Conservation (phyloP, 2,113 vertebrate genomes). For the Ciconia maguari region DNA sequence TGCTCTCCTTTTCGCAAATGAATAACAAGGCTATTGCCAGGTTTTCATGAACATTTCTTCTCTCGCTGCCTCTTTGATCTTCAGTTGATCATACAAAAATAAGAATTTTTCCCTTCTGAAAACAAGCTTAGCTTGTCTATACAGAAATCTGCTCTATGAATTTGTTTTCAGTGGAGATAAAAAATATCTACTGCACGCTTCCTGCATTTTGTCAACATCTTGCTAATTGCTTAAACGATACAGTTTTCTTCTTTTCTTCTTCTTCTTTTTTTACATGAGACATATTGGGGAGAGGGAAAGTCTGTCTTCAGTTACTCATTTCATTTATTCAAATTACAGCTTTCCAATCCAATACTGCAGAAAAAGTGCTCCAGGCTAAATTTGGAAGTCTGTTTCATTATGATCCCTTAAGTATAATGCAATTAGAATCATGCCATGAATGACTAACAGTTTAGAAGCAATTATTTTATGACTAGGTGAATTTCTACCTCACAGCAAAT, state of each 20-base stretch:
- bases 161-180: conserved; percentile 20
- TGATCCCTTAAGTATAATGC: conserved; percentile 29
- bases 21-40: background rate
- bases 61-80: background rate
- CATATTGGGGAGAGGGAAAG: background rate
- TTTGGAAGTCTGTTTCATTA: conserved; percentile 50
- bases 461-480: conserved; percentile 45
- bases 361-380: conserved; percentile 47
- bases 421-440: conserved; percentile 46
- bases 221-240: conserved; percentile 39
- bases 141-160: background rate
- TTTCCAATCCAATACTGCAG: conserved; percentile 27
- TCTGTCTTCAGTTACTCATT: conserved; percentile 54
- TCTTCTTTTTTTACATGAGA: background rate
- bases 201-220: background rate
- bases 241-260: background rate
- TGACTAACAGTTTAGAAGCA: conserved; percentile 29
- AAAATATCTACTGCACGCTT: background rate
- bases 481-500: conserved; percentile 22
- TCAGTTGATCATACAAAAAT: background rate
- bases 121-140: background rate
- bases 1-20: background rate
- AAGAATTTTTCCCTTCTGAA: background rate
- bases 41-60: background rate
- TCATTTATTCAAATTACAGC: conserved; percentile 53